Evolutionary conservation across 1,140 invertebrate genomes (phyloP).

Genomic region (Drosophila lacertosa): DNA sequence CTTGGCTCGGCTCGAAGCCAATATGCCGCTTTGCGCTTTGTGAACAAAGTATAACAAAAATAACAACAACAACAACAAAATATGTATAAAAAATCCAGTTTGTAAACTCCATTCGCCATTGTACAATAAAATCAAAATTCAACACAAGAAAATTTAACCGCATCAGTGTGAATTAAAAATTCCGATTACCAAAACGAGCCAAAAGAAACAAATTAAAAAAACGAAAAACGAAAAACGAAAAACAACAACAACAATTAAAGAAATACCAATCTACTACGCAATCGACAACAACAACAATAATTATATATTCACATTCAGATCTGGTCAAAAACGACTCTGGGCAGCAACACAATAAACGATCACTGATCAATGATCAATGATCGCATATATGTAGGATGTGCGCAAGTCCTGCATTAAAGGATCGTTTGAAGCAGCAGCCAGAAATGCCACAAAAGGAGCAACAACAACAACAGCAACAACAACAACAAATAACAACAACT

Average conservation of each 20-base stretch:
- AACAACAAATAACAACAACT: too few species aligned
- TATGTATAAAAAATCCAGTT: neutral
- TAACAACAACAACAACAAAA: too few species aligned
- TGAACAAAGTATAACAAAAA: neutral
- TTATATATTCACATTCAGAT: constrained; percentile 27
- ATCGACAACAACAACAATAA: neutral
- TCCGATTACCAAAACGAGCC: neutral
- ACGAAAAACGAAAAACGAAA: too few species aligned
- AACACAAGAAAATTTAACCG: constrained; percentile 1
- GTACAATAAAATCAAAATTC: constrained; percentile 1
- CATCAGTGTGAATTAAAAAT: neutral
- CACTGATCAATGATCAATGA: too few species aligned
- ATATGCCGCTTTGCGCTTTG: neutral
- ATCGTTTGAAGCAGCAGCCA: neutral
- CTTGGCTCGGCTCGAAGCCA: too few species aligned
- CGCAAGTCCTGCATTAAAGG: neutral
- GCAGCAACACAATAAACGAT: too few species aligned
- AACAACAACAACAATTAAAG: neutral
- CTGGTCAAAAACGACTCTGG: constrained; percentile 8
- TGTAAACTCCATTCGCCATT: neutral
- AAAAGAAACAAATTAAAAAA: neutral
- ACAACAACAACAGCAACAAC: too few species aligned
- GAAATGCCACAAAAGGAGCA: neutral
- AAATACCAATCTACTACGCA: neutral
- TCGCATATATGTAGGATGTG: constrained; percentile 1